Conservation (phyloP, 1,140 invertebrate species). For the Bombus huntii region DNA sequence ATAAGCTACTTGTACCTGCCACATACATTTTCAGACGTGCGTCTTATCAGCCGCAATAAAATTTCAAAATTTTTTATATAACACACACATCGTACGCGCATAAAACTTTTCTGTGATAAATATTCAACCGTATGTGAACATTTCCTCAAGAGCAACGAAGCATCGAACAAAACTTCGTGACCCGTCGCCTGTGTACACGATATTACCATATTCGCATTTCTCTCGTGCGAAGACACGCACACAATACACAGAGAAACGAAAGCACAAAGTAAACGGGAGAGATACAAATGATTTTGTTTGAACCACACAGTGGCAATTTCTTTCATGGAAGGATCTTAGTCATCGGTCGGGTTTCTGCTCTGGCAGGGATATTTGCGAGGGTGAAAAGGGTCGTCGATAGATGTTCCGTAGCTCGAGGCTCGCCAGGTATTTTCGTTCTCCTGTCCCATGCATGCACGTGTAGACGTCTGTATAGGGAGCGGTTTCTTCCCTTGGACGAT, state of each 20-base stretch:
- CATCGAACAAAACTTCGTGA: conserved; percentile 5
- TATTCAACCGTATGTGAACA: not conserved
- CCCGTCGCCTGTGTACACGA: not conserved
- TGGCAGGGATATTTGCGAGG: not conserved
- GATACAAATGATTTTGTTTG: not conserved
- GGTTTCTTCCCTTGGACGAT: not conserved
- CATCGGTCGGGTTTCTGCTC: not conserved
- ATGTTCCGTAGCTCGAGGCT: conserved; percentile 26
- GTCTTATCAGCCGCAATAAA: not conserved
- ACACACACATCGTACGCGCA: not conserved
- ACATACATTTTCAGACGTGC: too few relatives aligned
- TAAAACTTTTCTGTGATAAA: not conserved
- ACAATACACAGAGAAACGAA: not conserved
- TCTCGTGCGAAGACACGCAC: not conserved
- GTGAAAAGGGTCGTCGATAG: conserved; percentile 46
- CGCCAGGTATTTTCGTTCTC: conserved; percentile 50
- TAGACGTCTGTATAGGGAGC: conserved; percentile 1
- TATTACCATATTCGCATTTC: conserved; percentile 1
- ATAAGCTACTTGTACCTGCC: too few relatives aligned
- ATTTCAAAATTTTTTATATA: not conserved
- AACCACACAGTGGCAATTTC: not conserved
- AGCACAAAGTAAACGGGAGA: not conserved
- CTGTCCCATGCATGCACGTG: not conserved
- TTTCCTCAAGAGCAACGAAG: conserved; percentile 7
- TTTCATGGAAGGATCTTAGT: not conserved